A percentile compares a stretch with the other conserved stretches of the same genome.
These are phyloP conservation scores for Rhinogobius similis DNA, from an alignment of 2,113 vertebrate species.

Conservation along the genomic window DNA sequence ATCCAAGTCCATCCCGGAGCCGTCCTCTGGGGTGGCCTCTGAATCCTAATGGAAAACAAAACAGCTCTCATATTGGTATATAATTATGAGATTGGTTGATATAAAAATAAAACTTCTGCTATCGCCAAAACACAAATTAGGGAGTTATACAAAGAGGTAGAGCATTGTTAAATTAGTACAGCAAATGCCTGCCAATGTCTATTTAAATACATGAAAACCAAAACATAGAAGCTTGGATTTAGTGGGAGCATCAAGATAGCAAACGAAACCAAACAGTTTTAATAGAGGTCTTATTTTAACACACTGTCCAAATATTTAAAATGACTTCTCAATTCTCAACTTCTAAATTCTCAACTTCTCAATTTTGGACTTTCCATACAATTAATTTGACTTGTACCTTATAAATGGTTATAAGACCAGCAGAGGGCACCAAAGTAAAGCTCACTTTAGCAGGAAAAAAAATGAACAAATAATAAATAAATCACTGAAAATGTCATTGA, in stretches of 20 bases:
- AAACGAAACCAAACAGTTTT: neutral
- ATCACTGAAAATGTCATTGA: neutral
- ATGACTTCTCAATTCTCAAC: neutral
- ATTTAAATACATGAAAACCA: neutral
- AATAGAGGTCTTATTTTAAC: neutral
- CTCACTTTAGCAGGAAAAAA: neutral
- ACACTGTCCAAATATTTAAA: neutral
- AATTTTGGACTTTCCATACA: neutral
- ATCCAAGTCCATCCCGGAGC: constrained; percentile 82
- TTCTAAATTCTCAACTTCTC: too few species aligned
- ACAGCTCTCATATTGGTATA: neutral
- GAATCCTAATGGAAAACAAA: constrained; percentile 21
- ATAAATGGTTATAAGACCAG: neutral
- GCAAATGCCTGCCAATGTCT: neutral
- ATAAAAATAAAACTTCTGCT: neutral
- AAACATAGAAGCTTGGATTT: neutral
- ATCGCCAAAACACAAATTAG: neutral
- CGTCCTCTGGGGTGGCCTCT: constrained; percentile 69
- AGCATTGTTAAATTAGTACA: neutral
- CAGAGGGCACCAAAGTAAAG: neutral
- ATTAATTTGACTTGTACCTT: neutral
- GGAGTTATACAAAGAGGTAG: neutral
- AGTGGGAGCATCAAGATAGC: neutral
- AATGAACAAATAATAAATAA: neutral
- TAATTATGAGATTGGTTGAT: neutral